phyloP scores from a whole-genome alignment of 37 sponge, comb jelly and placozoan species.

The Ephydatia muelleri region DNA sequence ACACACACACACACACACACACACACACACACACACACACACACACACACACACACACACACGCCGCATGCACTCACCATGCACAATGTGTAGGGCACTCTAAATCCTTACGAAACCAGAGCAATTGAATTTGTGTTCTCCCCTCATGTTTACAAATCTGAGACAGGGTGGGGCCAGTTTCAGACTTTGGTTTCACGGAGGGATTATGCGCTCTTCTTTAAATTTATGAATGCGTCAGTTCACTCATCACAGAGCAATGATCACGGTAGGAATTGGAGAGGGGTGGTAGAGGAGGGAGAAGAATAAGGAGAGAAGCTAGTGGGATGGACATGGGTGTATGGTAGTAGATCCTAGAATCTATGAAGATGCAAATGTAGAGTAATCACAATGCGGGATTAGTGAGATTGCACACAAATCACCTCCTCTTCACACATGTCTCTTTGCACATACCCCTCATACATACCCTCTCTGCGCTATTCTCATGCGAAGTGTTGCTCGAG shows the following conservation, averaged over 20 bases:
- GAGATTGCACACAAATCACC: too few relatives aligned
- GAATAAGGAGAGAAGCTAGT: too few relatives aligned
- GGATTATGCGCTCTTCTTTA: slow-evolving; percentile 65
- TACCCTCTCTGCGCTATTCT: too few relatives aligned
- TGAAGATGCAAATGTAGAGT: background rate
- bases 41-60: background rate
- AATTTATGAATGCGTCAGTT: slow-evolving; percentile 26
- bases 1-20: too few relatives aligned
- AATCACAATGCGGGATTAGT: too few relatives aligned
- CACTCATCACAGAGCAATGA: slow-evolving; percentile 4
- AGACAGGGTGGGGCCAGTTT: slow-evolving; percentile 51
- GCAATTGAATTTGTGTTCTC: slow-evolving; percentile 43
- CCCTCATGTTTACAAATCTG: slow-evolving; percentile 24
- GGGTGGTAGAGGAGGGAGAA: too few relatives aligned
- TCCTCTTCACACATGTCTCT: background rate
- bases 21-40: background rate
- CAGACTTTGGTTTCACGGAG: slow-evolving; percentile 35
- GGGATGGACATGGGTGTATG: background rate
- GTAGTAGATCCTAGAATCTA: too few relatives aligned
- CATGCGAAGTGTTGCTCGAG: slow-evolving; percentile 27
- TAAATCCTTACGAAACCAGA: slow-evolving; percentile 57
- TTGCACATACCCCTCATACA: background rate
- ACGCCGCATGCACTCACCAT: background rate
- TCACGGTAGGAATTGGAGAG: slow-evolving; percentile 6
- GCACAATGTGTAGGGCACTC: slow-evolving; percentile 30